Percentiles rank a stretch among this genome's conserved stretches.
These are phyloP conservation scores for Corticium candelabrum DNA, from an alignment of 37 sponge, comb jelly and placozoan genomes.

Conservation along the genomic window DNA sequence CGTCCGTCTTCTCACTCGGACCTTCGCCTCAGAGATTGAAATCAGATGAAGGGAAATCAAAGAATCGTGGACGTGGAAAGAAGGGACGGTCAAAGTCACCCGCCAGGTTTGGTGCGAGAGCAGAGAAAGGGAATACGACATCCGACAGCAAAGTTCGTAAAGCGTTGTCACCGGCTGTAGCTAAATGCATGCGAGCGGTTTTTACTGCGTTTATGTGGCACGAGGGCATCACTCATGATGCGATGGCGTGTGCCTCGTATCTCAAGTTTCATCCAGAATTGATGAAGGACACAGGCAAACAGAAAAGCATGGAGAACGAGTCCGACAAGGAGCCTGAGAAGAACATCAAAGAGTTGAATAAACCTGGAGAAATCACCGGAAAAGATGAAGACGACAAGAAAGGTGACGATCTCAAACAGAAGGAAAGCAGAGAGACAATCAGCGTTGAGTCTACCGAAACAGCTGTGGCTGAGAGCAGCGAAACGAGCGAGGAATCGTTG, in stretches of 20 bases:
- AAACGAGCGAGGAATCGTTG: not conserved
- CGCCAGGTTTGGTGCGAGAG: not conserved
- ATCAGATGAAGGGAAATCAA: too few species aligned
- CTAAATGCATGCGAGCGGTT: slow-evolving; percentile 80
- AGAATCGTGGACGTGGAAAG: not conserved
- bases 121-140: not conserved
- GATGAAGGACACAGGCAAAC: not conserved
- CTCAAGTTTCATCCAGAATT: slow-evolving; percentile 80
- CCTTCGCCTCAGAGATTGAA: too few species aligned
- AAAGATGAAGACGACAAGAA: too few species aligned
- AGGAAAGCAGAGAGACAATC: not conserved
- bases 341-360: too few species aligned
- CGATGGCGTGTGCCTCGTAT: slow-evolving; percentile 77
- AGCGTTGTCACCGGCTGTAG: slow-evolving; percentile 81
- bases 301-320: not conserved
- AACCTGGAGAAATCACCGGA: too few species aligned
- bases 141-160: slow-evolving; percentile 7
- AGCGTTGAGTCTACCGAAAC: not conserved
- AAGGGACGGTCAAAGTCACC: not conserved
- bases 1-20: too few species aligned
- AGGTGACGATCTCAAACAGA: not conserved
- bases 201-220: slow-evolving; percentile 96
- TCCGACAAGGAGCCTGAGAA: not conserved
- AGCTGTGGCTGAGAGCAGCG: not conserved
- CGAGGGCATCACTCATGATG: slow-evolving; percentile 80